Percentiles rank a stretch among this genome's conserved stretches.
Evolutionary conservation across 2,797 vertebrate genomes (phyloP).

Genomic region (Pseudotriccus pelzelni): DNA sequence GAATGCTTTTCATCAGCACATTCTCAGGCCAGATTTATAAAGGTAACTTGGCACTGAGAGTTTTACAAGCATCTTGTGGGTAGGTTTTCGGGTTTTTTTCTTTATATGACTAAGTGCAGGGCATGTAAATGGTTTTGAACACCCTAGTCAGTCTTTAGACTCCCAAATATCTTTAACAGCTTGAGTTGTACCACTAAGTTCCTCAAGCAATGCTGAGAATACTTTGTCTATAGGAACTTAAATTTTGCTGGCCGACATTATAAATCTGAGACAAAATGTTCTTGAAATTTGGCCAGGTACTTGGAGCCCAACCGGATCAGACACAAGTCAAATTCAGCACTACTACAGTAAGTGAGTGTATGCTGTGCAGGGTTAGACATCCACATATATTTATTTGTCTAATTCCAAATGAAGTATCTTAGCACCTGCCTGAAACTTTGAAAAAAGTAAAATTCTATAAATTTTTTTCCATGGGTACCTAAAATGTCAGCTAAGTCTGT

Average conservation of each 20-base stretch:
- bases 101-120: not conserved
- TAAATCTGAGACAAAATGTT: not conserved
- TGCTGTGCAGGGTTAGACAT: not conserved
- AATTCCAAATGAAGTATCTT: not conserved
- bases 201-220: not conserved
- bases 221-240: not conserved
- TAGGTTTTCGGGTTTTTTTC: not conserved
- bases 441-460: not conserved
- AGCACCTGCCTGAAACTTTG: not conserved
- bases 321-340: not conserved
- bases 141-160: not conserved
- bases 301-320: not conserved
- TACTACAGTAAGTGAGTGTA: not conserved
- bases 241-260: not conserved
- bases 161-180: not conserved
- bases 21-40: not conserved
- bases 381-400: not conserved
- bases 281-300: not conserved
- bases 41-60: not conserved
- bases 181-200: not conserved
- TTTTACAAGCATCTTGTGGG: not conserved
- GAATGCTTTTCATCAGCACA: not conserved
- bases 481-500: slow-evolving; percentile 1
- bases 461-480: not conserved
- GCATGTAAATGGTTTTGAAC: not conserved